A percentile compares a stretch with the other conserved stretches of the same genome.
phyloP scores from a whole-genome alignment of 2,888 invertebrate genomes.

The Beris morrisii region DNA sequence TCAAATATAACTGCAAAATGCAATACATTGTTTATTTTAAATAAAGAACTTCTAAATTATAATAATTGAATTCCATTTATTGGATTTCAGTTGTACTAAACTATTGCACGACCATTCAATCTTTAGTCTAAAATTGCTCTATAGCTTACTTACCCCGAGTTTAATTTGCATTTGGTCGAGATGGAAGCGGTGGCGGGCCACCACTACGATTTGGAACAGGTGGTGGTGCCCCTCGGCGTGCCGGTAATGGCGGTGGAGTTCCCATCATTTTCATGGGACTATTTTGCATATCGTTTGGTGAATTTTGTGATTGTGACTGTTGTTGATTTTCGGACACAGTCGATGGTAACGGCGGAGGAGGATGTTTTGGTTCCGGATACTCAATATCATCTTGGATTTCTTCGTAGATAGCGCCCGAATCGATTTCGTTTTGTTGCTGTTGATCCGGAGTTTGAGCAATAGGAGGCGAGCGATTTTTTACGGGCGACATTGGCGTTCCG shows the following conservation, averaged over 20 bases:
- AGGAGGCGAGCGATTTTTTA: not conserved
- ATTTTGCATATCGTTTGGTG: constrained; percentile 33
- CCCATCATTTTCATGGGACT: constrained; percentile 53
- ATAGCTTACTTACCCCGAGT: not conserved
- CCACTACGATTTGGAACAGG: constrained; percentile 55
- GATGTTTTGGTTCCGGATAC: constrained; percentile 59
- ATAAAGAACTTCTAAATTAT: too few relatives aligned
- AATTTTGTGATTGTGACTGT: constrained; percentile 55
- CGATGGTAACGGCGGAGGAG: constrained; percentile 66
- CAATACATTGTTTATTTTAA: too few relatives aligned
- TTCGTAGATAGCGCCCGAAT: constrained; percentile 60
- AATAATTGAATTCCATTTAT: too few relatives aligned
- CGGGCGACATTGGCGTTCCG: constrained; percentile 40
- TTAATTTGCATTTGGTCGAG: constrained; percentile 49
- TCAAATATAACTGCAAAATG: too few relatives aligned
- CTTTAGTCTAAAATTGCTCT: too few relatives aligned
- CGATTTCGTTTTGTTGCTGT: constrained; percentile 38
- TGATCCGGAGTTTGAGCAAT: not conserved
- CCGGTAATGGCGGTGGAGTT: constrained; percentile 63
- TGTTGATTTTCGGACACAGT: constrained; percentile 49
- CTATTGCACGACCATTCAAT: too few relatives aligned
- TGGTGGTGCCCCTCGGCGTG: constrained; percentile 57
- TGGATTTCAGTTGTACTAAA: too few relatives aligned
- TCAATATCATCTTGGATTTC: constrained; percentile 59
- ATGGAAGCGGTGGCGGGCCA: constrained; percentile 53